These are phyloP conservation scores for Baccha elongata DNA, from an alignment of 2,888 invertebrate genomes.

Conservation along the genomic window DNA sequence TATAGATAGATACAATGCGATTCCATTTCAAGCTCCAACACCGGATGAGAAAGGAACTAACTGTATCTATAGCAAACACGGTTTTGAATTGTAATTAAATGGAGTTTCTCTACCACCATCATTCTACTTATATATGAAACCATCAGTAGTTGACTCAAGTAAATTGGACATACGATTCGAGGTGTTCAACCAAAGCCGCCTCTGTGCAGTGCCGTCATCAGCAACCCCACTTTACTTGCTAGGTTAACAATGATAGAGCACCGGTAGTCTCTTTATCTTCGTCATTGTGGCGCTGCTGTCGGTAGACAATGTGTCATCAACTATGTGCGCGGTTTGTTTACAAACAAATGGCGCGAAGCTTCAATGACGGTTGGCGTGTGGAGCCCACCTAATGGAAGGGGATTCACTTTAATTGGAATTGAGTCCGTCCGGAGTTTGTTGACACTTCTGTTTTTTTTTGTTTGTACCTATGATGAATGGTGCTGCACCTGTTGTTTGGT, in stretches of 20 bases:
- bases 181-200: constrained; percentile 32
- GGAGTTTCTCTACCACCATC: constrained; percentile 40
- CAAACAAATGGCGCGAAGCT: constrained; percentile 41
- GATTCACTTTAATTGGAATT: constrained; percentile 49
- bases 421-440: constrained; percentile 54
- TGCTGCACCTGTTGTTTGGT: constrained; percentile 57
- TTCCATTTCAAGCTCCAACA: constrained; percentile 19
- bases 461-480: constrained; percentile 30
- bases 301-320: constrained; percentile 41
- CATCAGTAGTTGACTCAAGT: constrained; percentile 13
- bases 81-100: constrained; percentile 65
- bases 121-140: constrained; percentile 3
- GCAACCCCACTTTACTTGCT: neutral
- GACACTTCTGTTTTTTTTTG: constrained; percentile 51
- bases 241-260: constrained; percentile 4
- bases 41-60: constrained; percentile 39
- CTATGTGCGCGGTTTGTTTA: constrained; percentile 42
- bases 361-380: neutral
- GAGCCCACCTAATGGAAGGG: constrained; percentile 5
- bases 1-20: neutral
- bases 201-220: neutral
- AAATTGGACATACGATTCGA: constrained; percentile 31
- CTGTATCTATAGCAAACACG: constrained; percentile 37
- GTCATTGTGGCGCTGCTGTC: constrained; percentile 24
- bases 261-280: constrained; percentile 10